phyloP scores from a whole-genome alignment of 35 echinoderm and acorn worm genomes.

The Ophiothrix spiculata region DNA sequence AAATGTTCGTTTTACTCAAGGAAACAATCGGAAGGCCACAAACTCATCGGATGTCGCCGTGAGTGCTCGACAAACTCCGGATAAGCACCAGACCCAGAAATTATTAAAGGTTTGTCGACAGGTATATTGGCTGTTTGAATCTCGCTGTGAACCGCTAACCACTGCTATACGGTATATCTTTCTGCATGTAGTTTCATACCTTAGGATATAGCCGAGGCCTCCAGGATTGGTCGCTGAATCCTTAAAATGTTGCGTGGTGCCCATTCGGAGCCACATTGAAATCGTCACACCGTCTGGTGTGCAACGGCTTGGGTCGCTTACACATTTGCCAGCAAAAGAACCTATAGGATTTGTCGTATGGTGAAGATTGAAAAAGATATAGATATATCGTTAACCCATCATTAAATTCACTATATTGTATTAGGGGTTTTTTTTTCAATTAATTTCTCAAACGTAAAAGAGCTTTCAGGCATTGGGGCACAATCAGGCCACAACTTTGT shows the following conservation, averaged over 20 bases:
- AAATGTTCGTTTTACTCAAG: no score
- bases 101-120: no score
- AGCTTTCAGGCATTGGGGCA: neutral
- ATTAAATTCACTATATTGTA: neutral
- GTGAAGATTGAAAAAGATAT: neutral
- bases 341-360: neutral
- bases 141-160: no score
- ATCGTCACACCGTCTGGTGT: constrained; percentile 64
- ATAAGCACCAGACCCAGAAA: no score
- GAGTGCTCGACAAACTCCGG: no score
- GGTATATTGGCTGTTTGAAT: no score
- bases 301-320: constrained; percentile 66
- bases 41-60: no score
- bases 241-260: constrained; percentile 47
- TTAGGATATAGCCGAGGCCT: constrained; percentile 60
- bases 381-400: neutral
- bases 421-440: neutral
- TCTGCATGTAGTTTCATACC: no score
- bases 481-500: no score
- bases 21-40: no score
- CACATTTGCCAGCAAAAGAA: constrained; percentile 31
- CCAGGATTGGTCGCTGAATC: constrained; percentile 64
- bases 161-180: no score
- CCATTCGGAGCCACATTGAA: constrained; percentile 65
- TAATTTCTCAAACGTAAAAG: neutral